phyloP scores from a whole-genome alignment of 2,113 vertebrate genomes.

The Lamprotornis superbus region DNA sequence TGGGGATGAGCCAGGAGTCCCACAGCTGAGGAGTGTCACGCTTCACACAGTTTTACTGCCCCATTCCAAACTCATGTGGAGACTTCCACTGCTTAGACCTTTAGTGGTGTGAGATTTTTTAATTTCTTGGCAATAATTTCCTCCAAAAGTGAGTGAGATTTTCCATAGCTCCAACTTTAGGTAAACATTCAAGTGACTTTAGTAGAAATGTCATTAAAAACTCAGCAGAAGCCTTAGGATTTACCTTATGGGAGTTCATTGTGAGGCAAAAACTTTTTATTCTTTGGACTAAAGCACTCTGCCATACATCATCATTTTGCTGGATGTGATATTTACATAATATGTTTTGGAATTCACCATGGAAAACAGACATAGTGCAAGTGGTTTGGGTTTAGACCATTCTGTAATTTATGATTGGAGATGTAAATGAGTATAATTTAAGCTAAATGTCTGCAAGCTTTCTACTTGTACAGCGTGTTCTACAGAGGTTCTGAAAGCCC shows the following conservation, averaged over 20 bases:
- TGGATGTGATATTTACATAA: neutral
- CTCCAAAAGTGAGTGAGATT: neutral
- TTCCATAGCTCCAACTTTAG: neutral
- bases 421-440: neutral
- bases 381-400: neutral
- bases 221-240: neutral
- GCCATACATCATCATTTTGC: neutral
- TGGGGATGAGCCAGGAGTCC: neutral
- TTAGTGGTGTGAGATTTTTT: neutral
- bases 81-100: neutral
- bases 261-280: neutral
- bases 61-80: neutral
- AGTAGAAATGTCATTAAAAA: neutral
- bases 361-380: neutral
- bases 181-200: neutral
- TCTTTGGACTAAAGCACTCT: neutral
- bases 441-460: neutral
- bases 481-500: neutral
- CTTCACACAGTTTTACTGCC: neutral
- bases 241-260: neutral
- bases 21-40: neutral
- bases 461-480: neutral
- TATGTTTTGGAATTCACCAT: slow-evolving; percentile 6
- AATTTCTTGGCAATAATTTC: neutral
- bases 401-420: neutral